Evolutionary conservation across 2,797 vertebrate species (phyloP), one percentile per base, ranked within the genome.

Genomic region (Lacerta agilis): DNA sequence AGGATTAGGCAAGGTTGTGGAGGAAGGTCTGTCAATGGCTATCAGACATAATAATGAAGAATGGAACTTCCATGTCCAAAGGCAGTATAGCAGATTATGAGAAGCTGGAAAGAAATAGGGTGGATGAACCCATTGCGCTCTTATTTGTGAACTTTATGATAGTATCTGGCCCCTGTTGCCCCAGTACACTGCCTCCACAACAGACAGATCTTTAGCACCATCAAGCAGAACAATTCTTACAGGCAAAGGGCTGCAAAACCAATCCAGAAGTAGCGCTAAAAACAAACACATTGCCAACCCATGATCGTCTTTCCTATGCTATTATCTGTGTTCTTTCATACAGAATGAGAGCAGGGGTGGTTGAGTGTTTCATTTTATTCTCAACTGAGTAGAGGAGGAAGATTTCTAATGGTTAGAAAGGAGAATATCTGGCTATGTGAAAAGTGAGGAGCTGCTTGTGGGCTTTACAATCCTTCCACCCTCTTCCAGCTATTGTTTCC

Each of bases 301-400:
- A 49, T 38, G 27, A 61, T 82, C 81, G 72, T 49, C 73, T 71
- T 82, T 71, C 55, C 61, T 45, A 38, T 41, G 66, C 85, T 79
- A 83, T 90, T 86, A 86, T 86, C 75, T 86, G 58, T 4, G 29
- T n/a, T 86, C 80, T 49, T 86, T 89, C 45, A 89, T 71, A 43
- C 0, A 88, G 79, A 93, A 83, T 89, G 25, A n/a, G 27, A 15
- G 87, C 90, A 92, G 86, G 79, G 94, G 92, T 87, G 93, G 92
- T 55, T 55, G 87, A 94, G 90, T 86, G 79, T 71, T 69, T 38
- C 36, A 71, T 77, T 87, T 87, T 75, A 25, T 92, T 90, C 81
- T 86, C 77, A n/a, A 29, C 17, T 75, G 3, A 84, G 67, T 0
- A 9, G 15, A 92, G 67, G 49, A 93, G 86, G 66, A n/a, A 55